Base-by-base conservation (phyloP, 2,888 invertebrate genomes). In the Cephus pygmeus region DNA sequence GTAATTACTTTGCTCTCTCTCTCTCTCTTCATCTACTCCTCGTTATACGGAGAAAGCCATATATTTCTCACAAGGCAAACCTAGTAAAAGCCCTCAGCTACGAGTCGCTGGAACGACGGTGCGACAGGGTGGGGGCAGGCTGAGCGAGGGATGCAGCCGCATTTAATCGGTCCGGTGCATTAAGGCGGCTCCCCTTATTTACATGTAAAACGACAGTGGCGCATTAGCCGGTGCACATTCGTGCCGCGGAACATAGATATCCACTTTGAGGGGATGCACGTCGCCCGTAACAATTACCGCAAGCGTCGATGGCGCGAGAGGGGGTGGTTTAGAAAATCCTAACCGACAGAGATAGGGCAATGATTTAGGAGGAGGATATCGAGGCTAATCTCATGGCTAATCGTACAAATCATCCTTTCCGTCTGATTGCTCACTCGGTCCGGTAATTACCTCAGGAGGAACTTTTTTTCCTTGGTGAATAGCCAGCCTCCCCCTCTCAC, bases 181-280 rank as follows among this genome's bases (percentile, higher is more conserved):
- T 56, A 56, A 56, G 56, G 56, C 56, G 56, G 6, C 56, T 56
- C 56, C 56, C 23, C 56, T 56, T 56, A 56, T 56, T 56, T 56
- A 56, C 56, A 56, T 56, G 56, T 15, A 56, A 56, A 56, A 56
- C 56, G 56, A 56, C 56, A 56, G 56, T 23, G 56, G 56, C 56
- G 56, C 56, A 56, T 56, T 56, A 56, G 56, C 56, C 56, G 56
- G 56, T 56, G 56, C 23, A 56, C 23, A 56, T 56, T 56, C 56
- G 56, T 23, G 23, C 56, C 56, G 9, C 56, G 23, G 73, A 74
- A 75, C 79, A 56, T 76, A 79, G 77, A 80, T 77, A 77, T 75
- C 79, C n/a, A 74, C 33, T 76, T 69, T 75, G 73, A 30, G 31
- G 71, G 30, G 73, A 71, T 73, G 75, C 34, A 68, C 78, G 77